Evolutionary conservation across 2,113 vertebrate genomes (phyloP).

Genomic region (rat (Rattus norvegicus)): GRCr8 NC_086032.1:108327501-108328000

Average conservation of each 20-base stretch:
- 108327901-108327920: not conserved
- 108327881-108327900: not conserved
- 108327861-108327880: not conserved
- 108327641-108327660: not conserved
- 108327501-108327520: not conserved
- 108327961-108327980: not conserved
- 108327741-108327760: not conserved
- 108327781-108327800: not conserved
- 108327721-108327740: not conserved
- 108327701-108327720: not conserved
- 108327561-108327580: not conserved
- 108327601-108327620: not conserved
- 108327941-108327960: not conserved
- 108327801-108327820: not conserved
- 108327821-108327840: not conserved
- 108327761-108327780: not conserved
- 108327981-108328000: not conserved
- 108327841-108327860: not conserved
- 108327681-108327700: not conserved
- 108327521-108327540: not conserved
- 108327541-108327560: not conserved
- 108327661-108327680: not conserved
- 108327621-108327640: not conserved
- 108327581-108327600: not conserved
- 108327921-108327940: conserved; percentile 10